Conservation (phyloP, 1,140 invertebrate species). For the Potamilus streckersoni region DNA sequence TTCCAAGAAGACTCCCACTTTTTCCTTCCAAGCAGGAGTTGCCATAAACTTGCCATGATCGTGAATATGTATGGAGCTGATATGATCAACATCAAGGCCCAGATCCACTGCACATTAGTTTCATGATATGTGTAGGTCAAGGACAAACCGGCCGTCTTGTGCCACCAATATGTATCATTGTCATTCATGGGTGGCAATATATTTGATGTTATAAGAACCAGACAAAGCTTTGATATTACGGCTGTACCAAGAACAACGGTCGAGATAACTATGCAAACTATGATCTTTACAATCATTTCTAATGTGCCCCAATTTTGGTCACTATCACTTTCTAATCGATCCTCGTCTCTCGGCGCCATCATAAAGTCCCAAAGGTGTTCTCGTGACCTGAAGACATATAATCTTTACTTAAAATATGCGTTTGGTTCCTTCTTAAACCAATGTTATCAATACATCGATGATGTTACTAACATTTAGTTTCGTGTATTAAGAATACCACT, state of each 20-base stretch:
- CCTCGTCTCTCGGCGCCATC: too few species aligned
- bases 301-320: constrained; percentile 20
- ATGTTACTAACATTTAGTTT: too few species aligned
- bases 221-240: constrained; percentile 25
- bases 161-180: too few species aligned
- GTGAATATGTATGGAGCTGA: constrained; percentile 36
- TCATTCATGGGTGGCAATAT: constrained; percentile 10
- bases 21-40: not conserved
- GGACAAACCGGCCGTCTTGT: constrained; percentile 5
- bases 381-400: too few species aligned
- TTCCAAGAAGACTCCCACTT: too few species aligned
- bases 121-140: not conserved
- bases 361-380: too few species aligned
- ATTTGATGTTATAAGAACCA: constrained; percentile 42
- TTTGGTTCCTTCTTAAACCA: too few species aligned
- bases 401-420: too few species aligned
- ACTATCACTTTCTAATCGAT: too few species aligned
- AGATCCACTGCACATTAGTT: constrained; percentile 42
- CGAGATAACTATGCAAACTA: constrained; percentile 29
- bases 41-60: constrained; percentile 18
- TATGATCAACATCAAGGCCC: constrained; percentile 37
- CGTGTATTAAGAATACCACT: too few species aligned
- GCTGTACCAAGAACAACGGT: constrained; percentile 33
- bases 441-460: too few species aligned
- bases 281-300: constrained; percentile 25